Evolutionary conservation across 2,113 vertebrate species (phyloP).

Genomic region (Aviceda subcristata): DNA sequence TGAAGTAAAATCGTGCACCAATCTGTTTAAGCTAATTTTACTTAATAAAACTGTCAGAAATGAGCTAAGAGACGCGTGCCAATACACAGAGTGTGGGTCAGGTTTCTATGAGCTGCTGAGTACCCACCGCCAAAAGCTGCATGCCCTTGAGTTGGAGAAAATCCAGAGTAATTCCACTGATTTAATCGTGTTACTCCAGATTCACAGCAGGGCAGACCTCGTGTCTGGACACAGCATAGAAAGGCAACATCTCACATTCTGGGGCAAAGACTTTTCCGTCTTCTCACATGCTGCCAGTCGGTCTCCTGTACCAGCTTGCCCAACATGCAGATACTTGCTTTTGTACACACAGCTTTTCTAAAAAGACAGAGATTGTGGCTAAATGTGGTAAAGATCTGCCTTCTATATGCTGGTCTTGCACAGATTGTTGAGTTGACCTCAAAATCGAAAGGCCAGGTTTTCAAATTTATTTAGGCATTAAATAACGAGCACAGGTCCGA

Average conservation of each 20-base stretch:
- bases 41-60: constrained; percentile 26
- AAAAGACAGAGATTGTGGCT: background rate
- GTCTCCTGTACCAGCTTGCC: background rate
- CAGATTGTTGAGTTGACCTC: background rate
- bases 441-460: background rate
- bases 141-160: background rate
- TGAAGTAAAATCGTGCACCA: background rate
- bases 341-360: background rate
- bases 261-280: background rate
- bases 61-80: background rate
- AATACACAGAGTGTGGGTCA: background rate
- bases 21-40: constrained; percentile 6
- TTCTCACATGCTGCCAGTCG: background rate
- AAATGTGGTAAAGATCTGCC: background rate
- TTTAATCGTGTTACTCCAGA: background rate
- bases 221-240: background rate
- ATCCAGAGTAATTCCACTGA: background rate
- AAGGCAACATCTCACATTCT: background rate
- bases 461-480: background rate
- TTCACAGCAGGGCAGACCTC: background rate
- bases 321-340: background rate
- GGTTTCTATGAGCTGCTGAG: background rate
- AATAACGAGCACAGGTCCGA: background rate
- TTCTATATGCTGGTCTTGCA: background rate
- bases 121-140: background rate